phyloP scores from a whole-genome alignment of 1,140 invertebrate genomes.

The roundworm (Caenorhabditis elegans) region DNA sequence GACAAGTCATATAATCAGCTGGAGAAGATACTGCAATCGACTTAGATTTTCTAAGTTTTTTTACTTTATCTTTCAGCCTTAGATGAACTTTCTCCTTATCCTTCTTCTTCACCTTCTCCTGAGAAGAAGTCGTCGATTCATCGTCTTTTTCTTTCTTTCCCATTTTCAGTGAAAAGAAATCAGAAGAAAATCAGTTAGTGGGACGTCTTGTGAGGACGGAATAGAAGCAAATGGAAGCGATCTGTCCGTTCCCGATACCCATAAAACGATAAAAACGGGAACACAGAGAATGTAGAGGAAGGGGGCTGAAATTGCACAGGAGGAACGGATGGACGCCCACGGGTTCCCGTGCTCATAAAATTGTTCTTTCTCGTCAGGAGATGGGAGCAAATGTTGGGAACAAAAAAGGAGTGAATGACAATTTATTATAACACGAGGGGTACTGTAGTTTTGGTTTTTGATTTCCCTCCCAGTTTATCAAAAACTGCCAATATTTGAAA shows the following conservation, averaged over 20 bases:
- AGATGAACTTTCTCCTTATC: conserved; percentile 11
- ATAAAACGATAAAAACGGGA: not conserved
- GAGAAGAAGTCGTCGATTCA: not conserved
- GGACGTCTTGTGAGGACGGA: not conserved
- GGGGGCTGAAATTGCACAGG: conserved; percentile 10
- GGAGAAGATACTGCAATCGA: not conserved
- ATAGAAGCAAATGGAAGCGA: not conserved
- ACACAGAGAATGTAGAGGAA: not conserved
- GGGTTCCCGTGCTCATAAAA: conserved; percentile 8
- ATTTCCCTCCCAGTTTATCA: too few relatives aligned
- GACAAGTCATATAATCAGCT: not conserved
- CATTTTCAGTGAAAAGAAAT: not conserved
- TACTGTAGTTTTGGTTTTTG: too few relatives aligned
- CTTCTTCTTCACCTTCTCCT: not conserved
- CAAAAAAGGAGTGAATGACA: too few relatives aligned
- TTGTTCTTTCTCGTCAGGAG: not conserved
- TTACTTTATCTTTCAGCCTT: not conserved
- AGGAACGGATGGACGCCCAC: not conserved
- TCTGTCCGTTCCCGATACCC: not conserved
- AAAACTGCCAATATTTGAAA: too few relatives aligned
- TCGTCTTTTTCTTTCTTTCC: not conserved
- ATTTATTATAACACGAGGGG: too few relatives aligned
- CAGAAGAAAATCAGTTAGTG: not conserved
- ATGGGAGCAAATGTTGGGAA: not conserved
- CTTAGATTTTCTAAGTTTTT: conserved; percentile 4